phyloP scores from a whole-genome alignment of 2,888 invertebrate species.

The Ophion slaviceki region DNA sequence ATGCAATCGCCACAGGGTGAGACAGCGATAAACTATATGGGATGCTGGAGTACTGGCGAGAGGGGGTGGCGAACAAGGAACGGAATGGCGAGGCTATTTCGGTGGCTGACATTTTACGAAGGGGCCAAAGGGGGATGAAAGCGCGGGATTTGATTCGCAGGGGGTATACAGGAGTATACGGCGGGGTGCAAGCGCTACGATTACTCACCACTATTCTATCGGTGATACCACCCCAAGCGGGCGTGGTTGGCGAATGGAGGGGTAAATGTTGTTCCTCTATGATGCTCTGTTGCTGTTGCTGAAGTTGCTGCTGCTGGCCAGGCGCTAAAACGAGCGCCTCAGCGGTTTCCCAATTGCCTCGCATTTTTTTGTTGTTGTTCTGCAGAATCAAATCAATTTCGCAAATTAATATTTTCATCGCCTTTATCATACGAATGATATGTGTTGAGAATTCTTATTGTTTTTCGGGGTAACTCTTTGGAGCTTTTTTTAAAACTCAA shows the following conservation, averaged over 20 bases:
- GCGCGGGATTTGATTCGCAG: slow-evolving; percentile 58
- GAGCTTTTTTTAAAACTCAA: too few relatives aligned
- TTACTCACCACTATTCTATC: slow-evolving; percentile 78
- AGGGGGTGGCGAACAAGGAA: slow-evolving; percentile 36
- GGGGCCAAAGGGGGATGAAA: slow-evolving; percentile 54
- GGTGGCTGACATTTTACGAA: slow-evolving; percentile 46
- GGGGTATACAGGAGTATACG: slow-evolving; percentile 36
- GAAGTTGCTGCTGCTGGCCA: slow-evolving; percentile 67
- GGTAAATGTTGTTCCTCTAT: slow-evolving; percentile 69
- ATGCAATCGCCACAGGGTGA: slow-evolving; percentile 44
- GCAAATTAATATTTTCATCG: slow-evolving; percentile 43
- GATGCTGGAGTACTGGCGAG: slow-evolving; percentile 28
- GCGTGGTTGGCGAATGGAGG: slow-evolving; percentile 77
- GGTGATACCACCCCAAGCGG: slow-evolving; percentile 75
- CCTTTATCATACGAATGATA: neutral
- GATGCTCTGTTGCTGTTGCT: slow-evolving; percentile 70
- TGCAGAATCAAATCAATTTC: slow-evolving; percentile 48
- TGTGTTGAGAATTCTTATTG: too few relatives aligned
- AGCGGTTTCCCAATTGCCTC: slow-evolving; percentile 72
- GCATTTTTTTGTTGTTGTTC: slow-evolving; percentile 68
- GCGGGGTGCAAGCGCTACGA: slow-evolving; percentile 67
- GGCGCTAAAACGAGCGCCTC: slow-evolving; percentile 68
- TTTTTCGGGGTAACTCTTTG: too few relatives aligned
- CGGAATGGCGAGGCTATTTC: slow-evolving; percentile 46
- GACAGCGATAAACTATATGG: slow-evolving; percentile 55